Evolutionary conservation across 2,113 vertebrate genomes (phyloP).

Genomic region (Catagonus wagneri): DNA sequence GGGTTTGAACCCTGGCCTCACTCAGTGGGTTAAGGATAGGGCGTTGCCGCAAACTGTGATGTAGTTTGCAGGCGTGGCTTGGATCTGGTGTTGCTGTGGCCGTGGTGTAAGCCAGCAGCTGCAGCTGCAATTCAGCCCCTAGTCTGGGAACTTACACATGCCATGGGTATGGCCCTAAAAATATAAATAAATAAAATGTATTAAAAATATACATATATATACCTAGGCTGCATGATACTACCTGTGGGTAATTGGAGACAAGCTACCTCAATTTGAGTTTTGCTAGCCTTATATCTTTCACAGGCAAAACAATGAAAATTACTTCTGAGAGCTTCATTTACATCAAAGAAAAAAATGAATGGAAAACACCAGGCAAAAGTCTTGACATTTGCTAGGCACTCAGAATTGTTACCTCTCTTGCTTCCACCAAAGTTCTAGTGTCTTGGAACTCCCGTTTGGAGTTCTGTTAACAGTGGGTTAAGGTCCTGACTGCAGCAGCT

Average conservation of each 20-base stretch:
- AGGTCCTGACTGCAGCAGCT: no score
- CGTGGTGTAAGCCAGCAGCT: no score
- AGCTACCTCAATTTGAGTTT: not conserved
- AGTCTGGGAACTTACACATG: no score
- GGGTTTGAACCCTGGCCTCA: no score
- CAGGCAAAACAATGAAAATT: not conserved
- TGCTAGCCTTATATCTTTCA: not conserved
- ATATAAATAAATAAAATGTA: no score
- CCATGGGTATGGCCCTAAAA: no score
- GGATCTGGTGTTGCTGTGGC: no score
- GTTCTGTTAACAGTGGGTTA: no score
- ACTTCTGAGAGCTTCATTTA: not conserved
- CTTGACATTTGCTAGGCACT: not conserved
- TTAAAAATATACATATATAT: not conserved
- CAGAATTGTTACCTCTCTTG: not conserved
- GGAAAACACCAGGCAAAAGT: not conserved
- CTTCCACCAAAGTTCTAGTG: not conserved
- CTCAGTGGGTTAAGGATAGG: no score
- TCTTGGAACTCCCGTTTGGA: not conserved
- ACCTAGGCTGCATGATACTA: not conserved
- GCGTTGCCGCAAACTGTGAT: no score
- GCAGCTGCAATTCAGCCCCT: no score
- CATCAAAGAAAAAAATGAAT: not conserved
- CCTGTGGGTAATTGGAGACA: not conserved
- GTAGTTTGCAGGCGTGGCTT: no score